phyloP scores from a whole-genome alignment of 2,797 vertebrate genomes.

The Notoglanidium macrostoma region DNA sequence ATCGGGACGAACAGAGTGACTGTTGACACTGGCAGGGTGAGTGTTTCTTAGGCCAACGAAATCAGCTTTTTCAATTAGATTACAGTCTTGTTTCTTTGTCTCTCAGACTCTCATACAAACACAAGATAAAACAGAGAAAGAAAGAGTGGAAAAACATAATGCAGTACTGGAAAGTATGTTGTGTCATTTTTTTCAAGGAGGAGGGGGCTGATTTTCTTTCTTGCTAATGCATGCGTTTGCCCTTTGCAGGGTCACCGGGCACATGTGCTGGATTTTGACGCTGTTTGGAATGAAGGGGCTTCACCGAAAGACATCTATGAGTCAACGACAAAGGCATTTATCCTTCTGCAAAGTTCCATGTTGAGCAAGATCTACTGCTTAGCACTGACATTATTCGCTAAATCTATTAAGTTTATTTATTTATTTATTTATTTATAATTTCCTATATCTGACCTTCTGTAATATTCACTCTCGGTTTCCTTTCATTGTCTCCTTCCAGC shows the following conservation, averaged over 20 bases:
- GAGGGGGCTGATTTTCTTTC: not conserved
- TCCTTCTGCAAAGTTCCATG: not conserved
- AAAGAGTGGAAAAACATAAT: not conserved
- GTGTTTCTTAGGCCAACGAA: conserved; percentile 21
- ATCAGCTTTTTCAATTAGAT: conserved; percentile 32
- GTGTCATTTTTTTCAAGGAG: not conserved
- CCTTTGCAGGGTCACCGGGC: conserved; percentile 57
- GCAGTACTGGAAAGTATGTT: not conserved
- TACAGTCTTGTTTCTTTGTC: not conserved
- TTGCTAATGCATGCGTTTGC: not conserved
- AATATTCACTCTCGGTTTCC: not conserved
- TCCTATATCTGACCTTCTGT: not conserved
- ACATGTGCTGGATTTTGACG: conserved; percentile 60
- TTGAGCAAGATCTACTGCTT: conserved; percentile 1
- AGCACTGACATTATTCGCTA: not conserved
- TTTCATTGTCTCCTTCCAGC: not conserved
- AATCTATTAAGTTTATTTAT: not conserved
- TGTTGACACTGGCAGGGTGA: conserved; percentile 62
- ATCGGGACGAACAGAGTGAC: conserved; percentile 54
- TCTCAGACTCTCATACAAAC: not conserved
- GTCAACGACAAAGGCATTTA: conserved; percentile 58
- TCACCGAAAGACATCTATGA: conserved; percentile 63
- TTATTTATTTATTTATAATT: not conserved
- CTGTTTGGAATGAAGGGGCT: conserved; percentile 60
- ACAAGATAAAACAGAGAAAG: not conserved